These are phyloP conservation scores for Nerophis ophidion DNA, from an alignment of 2,113 vertebrate species.

Conservation along the genomic window DNA sequence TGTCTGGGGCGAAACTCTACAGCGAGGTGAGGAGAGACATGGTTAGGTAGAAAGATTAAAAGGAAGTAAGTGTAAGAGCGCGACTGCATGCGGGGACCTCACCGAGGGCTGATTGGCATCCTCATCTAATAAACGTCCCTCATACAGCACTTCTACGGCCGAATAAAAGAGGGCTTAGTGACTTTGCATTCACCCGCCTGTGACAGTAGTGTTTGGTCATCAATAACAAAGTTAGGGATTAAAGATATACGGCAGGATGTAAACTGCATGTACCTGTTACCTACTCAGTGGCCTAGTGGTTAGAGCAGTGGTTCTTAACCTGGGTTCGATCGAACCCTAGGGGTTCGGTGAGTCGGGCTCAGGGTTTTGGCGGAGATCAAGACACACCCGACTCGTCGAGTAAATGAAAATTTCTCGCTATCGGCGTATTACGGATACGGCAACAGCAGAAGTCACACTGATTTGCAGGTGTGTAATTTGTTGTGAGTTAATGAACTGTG, in stretches of 20 bases:
- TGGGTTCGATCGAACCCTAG: no score
- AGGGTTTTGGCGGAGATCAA: no score
- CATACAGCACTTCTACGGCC: slow-evolving; percentile 15
- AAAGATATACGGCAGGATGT: slow-evolving; percentile 3
- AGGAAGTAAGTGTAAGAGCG: slow-evolving; percentile 5
- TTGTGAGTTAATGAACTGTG: no score
- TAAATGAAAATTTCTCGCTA: no score
- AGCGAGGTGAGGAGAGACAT: slow-evolving; percentile 20
- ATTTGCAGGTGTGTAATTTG: no score
- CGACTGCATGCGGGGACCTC: slow-evolving; percentile 1
- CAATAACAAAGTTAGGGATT: slow-evolving; percentile 12
- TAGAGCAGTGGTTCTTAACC: no score
- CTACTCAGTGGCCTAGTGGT: no score
- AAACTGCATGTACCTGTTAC: neutral
- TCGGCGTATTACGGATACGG: no score
- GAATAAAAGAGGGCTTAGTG: slow-evolving; percentile 29
- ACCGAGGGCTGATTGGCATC: slow-evolving; percentile 22
- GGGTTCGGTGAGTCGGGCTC: no score
- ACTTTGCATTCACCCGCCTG: slow-evolving; percentile 14
- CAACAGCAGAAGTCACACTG: no score
- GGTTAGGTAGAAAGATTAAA: slow-evolving; percentile 12
- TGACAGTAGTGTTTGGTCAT: slow-evolving; percentile 29
- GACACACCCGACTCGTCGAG: no score
- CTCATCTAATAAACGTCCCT: slow-evolving; percentile 16
- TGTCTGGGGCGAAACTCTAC: neutral